Evolutionary conservation across 2,888 invertebrate genomes (phyloP).

Genomic region (Himalopsyche anomala): DNA sequence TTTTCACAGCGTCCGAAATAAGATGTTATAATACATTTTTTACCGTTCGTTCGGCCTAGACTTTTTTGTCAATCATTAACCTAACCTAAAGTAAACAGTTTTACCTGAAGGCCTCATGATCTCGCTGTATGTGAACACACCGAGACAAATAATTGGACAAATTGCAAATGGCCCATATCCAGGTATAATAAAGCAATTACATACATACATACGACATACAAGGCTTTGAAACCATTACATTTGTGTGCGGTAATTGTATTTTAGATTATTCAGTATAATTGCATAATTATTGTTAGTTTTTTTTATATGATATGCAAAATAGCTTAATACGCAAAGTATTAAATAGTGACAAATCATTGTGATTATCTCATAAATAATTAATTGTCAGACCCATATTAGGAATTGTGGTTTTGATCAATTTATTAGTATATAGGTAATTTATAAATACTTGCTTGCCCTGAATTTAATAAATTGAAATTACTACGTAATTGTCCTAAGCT

Average conservation of each 20-base stretch:
- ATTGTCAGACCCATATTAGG: neutral
- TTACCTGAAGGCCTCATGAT: conserved; percentile 13
- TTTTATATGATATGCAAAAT: neutral
- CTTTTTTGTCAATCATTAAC: conserved; percentile 24
- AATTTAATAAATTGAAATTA: too few species aligned
- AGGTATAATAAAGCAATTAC: conserved; percentile 24
- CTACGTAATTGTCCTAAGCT: too few species aligned
- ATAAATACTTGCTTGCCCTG: too few species aligned
- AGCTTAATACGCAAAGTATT: neutral
- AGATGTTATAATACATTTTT: neutral
- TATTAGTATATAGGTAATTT: too few species aligned
- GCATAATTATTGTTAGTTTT: neutral
- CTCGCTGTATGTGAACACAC: neutral
- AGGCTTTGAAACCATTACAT: neutral
- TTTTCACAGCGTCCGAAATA: neutral
- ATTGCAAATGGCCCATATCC: neutral
- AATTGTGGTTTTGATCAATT: neutral
- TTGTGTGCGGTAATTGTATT: neutral
- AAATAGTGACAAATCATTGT: neutral
- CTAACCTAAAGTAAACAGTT: conserved; percentile 35
- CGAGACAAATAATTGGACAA: neutral
- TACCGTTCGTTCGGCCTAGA: conserved; percentile 37
- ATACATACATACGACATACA: neutral
- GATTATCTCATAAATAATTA: neutral
- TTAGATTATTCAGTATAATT: neutral